Conservation (phyloP, 2,888 invertebrate genomes). For the Xanthia icteritia region DNA sequence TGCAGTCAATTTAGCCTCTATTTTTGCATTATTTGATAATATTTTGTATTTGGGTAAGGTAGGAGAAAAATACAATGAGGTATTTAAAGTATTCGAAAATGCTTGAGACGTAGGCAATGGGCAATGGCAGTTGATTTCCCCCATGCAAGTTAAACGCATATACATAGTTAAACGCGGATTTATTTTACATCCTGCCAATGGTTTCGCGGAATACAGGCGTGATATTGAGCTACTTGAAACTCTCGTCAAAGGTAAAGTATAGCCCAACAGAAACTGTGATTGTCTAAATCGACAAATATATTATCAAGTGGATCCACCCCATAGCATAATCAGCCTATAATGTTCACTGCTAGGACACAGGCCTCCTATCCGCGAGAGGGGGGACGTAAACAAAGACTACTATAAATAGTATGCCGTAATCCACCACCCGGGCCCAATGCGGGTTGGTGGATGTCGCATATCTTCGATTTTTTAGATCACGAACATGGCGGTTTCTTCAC, state of each 20-base stretch:
- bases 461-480: no score
- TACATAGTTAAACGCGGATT: background rate
- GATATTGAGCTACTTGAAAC: background rate
- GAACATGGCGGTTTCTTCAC: no score
- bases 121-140: background rate
- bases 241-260: background rate
- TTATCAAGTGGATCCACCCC: background rate
- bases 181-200: no score
- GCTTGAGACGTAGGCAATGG: background rate
- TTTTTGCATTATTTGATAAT: constrained; percentile 3
- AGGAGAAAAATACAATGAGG: background rate
- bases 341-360: no score
- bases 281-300: background rate
- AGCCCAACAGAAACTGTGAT: background rate
- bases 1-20: constrained; percentile 16
- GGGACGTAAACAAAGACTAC: no score
- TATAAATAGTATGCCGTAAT: no score
- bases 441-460: no score
- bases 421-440: no score
- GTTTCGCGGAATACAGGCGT: background rate
- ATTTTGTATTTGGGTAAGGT: background rate
- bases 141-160: background rate
- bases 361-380: no score
- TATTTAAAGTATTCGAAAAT: background rate
- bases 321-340: no score